Base-by-base conservation (phyloP, 2,113 vertebrate genomes). In the Rallus limicola region DNA sequence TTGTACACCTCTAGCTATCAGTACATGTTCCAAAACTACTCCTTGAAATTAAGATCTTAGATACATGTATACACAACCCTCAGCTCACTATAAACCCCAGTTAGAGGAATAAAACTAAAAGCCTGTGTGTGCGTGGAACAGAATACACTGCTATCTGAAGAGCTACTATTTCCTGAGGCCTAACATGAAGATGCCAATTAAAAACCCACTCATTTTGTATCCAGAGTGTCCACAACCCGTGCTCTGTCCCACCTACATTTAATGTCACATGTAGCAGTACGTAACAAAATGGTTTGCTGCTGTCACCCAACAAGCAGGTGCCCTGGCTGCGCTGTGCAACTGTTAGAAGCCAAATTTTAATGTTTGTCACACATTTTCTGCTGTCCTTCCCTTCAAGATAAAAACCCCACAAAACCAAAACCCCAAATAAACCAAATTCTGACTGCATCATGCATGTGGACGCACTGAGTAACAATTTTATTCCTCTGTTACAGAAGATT, bases 401-500 rank as follows among this genome's bases (percentile, higher is more conserved):
- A 88, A 78, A 69, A 50, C 60, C 10, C 52, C 36, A 36, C 36
- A 46, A 82, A 96, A 46, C 44, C 44, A 23, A 48, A 48, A 48
- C 48, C 48, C 48, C 48, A 53, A 53, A 53, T 8, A 26, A 53
- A 53, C 50, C 25, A 15, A 23, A 52, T 56, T 58, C 33, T 87
- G 60, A 91, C 48, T 97, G 40, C 40, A 58, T 65, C 28, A 80
- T 50, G 46, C 74, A 81, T 18, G 18, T 56, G 59, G 65, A 93
- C n/a, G 19, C 6, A 34, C 64, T 86, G 74, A 96, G 79, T 28
- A 78, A 29, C 23, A 60, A n/a, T 36, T 91, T 94, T 98, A 99
- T 36, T 99, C 99, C 85, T 99, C 99, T 31, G 98, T 98, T 82
- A 96, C 88, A 31, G 98, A 98, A 6, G 97, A 92, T 92, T 99